Conservation (phyloP, 2,113 vertebrate species). For the Pavo muticus region DNA sequence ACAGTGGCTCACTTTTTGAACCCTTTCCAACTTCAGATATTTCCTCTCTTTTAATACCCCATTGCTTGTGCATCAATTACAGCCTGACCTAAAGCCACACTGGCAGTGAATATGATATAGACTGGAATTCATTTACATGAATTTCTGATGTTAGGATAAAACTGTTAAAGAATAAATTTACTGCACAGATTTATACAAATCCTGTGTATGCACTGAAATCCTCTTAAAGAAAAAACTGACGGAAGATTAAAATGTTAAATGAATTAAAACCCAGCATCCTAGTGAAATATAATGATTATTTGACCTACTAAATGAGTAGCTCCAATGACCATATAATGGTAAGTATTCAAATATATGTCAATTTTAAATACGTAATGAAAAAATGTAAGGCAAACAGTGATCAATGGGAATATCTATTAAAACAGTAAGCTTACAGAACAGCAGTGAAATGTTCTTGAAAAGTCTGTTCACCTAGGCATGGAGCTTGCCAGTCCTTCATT, state of each 20-base stretch:
- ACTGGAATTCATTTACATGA: conserved; percentile 81
- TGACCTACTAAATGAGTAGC: conserved; percentile 79
- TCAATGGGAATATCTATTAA: conserved; percentile 59
- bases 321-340: conserved; percentile 67
- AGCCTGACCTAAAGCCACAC: conserved; percentile 78
- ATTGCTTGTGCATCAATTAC: conserved; percentile 84
- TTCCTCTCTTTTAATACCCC: conserved; percentile 81
- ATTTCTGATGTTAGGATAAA: conserved; percentile 87
- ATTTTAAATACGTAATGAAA: conserved; percentile 70
- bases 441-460: conserved; percentile 40
- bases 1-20: conserved; percentile 73
- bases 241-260: conserved; percentile 83
- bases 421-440: conserved; percentile 48
- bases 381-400: conserved; percentile 69
- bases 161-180: conserved; percentile 84
- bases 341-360: conserved; percentile 65
- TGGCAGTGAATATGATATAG: conserved; percentile 80
- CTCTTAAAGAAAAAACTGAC: conserved; percentile 81
- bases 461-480: conserved; percentile 7
- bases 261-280: conserved; percentile 76
- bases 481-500: conserved; percentile 6
- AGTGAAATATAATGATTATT: conserved; percentile 80
- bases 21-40: conserved; percentile 77
- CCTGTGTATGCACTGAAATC: conserved; percentile 77
- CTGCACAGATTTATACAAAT: conserved; percentile 83